phyloP scores from a whole-genome alignment of 2,797 vertebrate genomes.

The Synanceia verrucosa region DNA sequence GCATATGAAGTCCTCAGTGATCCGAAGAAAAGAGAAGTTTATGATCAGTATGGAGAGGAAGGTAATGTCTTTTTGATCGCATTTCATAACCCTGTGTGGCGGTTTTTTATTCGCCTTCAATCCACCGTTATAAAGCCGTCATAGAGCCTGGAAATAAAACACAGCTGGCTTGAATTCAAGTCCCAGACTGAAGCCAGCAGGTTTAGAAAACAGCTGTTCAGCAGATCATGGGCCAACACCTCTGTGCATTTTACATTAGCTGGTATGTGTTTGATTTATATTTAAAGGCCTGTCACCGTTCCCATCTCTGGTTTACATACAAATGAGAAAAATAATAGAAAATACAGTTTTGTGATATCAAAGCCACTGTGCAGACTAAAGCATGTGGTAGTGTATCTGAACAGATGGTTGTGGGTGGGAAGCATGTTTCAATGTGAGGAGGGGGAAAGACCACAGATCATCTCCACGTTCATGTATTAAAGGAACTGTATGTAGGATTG shows the following conservation, averaged over 20 bases:
- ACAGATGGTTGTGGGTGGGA: conserved; percentile 34
- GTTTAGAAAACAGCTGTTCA: conserved; percentile 41
- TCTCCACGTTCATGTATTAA: too few species aligned
- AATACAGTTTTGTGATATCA: background rate
- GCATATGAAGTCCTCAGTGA: conserved; percentile 98
- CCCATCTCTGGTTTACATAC: background rate
- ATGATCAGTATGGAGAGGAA: conserved; percentile 98
- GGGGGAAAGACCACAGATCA: background rate
- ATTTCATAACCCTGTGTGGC: background rate
- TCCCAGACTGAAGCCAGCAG: conserved; percentile 17
- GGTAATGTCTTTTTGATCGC: conserved; percentile 76
- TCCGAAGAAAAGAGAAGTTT: conserved; percentile 97
- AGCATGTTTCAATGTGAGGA: background rate
- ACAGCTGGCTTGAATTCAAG: conserved; percentile 53
- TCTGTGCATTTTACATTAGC: conserved; percentile 11
- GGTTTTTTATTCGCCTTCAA: background rate
- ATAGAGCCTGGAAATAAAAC: conserved; percentile 16
- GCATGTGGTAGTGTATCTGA: background rate
- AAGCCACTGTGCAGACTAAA: background rate
- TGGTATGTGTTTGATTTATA: too few species aligned
- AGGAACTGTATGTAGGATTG: too few species aligned
- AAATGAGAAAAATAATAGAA: background rate
- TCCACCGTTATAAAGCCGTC: background rate
- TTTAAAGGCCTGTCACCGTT: background rate
- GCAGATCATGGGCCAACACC: background rate